Percentiles rank a stretch among this genome's conserved stretches.
Evolutionary conservation across 2,888 invertebrate genomes (phyloP).

Genomic region (Tridacna crocea): DNA sequence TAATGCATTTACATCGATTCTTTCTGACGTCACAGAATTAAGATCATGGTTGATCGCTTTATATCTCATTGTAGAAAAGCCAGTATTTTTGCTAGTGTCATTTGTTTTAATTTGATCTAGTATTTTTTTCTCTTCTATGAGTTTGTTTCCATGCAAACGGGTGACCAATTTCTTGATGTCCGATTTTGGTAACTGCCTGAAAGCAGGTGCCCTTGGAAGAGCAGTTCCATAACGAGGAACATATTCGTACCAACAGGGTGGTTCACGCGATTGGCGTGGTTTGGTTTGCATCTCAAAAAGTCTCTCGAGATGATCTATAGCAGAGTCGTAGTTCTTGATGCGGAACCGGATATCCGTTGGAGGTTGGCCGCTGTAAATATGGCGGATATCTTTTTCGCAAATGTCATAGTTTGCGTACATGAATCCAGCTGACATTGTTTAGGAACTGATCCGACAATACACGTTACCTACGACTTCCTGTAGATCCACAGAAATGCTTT

Average conservation of each 20-base stretch:
- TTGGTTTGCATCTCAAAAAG: constrained; percentile 60
- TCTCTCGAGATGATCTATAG: constrained; percentile 63
- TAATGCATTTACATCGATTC: constrained; percentile 14
- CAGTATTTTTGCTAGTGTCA: neutral
- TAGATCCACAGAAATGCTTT: too few relatives aligned
- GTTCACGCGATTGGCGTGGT: constrained; percentile 54
- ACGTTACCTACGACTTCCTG: too few relatives aligned
- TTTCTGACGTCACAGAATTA: neutral
- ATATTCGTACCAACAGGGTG: constrained; percentile 68
- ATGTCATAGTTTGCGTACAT: constrained; percentile 57
- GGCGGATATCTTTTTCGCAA: constrained; percentile 67
- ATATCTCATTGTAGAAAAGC: neutral
- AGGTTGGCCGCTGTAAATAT: constrained; percentile 73
- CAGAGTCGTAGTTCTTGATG: constrained; percentile 65
- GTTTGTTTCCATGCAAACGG: constrained; percentile 24
- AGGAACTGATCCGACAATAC: too few relatives aligned
- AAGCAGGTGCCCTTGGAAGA: constrained; percentile 74
- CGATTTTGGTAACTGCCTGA: constrained; percentile 63
- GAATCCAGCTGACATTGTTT: constrained; percentile 40
- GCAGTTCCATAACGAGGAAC: constrained; percentile 63
- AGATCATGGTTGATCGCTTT: neutral
- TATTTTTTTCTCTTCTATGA: neutral
- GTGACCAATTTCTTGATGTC: constrained; percentile 39
- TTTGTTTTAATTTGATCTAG: neutral
- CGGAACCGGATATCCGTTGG: constrained; percentile 42